These are phyloP conservation scores for Choreutis nemorana DNA, from an alignment of 2,888 invertebrate genomes.

Conservation along the genomic window DNA sequence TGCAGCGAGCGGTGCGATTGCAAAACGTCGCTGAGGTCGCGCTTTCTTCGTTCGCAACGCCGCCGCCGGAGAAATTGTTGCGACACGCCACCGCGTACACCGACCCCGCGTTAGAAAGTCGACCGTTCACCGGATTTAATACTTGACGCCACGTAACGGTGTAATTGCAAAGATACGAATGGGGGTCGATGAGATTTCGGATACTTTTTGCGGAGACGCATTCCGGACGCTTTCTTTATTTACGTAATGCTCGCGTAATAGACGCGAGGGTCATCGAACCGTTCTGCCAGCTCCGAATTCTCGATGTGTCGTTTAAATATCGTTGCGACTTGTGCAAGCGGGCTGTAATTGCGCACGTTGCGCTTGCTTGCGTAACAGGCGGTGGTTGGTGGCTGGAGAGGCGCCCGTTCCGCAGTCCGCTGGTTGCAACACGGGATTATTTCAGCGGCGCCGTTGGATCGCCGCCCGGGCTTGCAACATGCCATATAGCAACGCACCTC, in stretches of 20 bases:
- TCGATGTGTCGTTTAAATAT: constrained; percentile 18
- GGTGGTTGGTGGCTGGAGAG: too few species aligned
- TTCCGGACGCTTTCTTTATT: constrained; percentile 61
- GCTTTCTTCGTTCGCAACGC: constrained; percentile 64
- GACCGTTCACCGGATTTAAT: constrained; percentile 63
- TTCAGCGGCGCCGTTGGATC: constrained; percentile 53
- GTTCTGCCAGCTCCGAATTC: constrained; percentile 38
- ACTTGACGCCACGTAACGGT: constrained; percentile 51
- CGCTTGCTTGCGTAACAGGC: constrained; percentile 22
- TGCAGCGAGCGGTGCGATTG: constrained; percentile 38
- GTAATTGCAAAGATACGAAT: constrained; percentile 59
- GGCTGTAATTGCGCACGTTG: constrained; percentile 39
- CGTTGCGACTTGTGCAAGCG: constrained; percentile 34
- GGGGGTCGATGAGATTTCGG: constrained; percentile 49
- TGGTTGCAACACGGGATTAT: constrained; percentile 63
- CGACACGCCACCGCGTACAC: constrained; percentile 58
- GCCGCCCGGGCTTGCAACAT: constrained; percentile 63
- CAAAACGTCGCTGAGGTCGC: constrained; percentile 63
- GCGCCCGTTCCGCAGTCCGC: constrained; percentile 57
- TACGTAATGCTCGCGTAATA: constrained; percentile 55
- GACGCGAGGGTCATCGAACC: constrained; percentile 49
- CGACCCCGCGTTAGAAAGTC: constrained; percentile 66
- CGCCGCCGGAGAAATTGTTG: constrained; percentile 65
- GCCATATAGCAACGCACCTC: constrained; percentile 62
- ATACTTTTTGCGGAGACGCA: constrained; percentile 56